Percentiles rank a stretch among this genome's conserved stretches.
Conservation (phyloP, 1,140 invertebrate genomes). For the Anoplophora glabripennis region DNA sequence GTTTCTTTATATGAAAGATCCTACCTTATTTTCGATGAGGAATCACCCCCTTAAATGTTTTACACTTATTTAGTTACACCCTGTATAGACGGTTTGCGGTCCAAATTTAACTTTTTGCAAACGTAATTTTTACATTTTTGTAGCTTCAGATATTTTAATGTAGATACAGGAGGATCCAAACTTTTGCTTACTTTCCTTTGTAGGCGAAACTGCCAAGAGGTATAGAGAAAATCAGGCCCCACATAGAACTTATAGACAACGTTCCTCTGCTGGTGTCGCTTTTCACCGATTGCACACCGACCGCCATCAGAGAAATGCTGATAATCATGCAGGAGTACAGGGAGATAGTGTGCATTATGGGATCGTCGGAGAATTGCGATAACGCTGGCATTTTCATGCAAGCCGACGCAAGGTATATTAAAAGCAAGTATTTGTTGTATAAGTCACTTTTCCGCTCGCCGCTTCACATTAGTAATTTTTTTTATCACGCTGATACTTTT, state of each 20-base stretch:
- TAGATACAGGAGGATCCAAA: no score
- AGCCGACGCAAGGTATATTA: conserved; percentile 80
- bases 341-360: conserved; percentile 88
- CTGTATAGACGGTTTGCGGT: no score
- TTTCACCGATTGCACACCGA: conserved; percentile 93
- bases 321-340: conserved; percentile 95
- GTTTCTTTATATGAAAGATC: no score
- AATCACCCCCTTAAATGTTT: no score
- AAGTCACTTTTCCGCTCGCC: background rate
- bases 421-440: background rate
- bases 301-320: conserved; percentile 86
- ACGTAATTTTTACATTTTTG: no score
- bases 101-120: no score
- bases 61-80: no score
- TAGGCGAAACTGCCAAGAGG: conserved; percentile 91
- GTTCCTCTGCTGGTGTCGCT: conserved; percentile 93
- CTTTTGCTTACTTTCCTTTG: conserved; percentile 28
- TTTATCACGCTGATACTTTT: conserved; percentile 6
- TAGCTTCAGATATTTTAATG: no score
- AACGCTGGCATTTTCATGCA: conserved; percentile 92
- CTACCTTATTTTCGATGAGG: no score
- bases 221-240: conserved; percentile 94
- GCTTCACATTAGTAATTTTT: background rate
- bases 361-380: conserved; percentile 81
- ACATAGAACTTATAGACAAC: conserved; percentile 94